phyloP scores from a whole-genome alignment of 2,888 invertebrate genomes.

The Lasioglossum figueresi region DNA sequence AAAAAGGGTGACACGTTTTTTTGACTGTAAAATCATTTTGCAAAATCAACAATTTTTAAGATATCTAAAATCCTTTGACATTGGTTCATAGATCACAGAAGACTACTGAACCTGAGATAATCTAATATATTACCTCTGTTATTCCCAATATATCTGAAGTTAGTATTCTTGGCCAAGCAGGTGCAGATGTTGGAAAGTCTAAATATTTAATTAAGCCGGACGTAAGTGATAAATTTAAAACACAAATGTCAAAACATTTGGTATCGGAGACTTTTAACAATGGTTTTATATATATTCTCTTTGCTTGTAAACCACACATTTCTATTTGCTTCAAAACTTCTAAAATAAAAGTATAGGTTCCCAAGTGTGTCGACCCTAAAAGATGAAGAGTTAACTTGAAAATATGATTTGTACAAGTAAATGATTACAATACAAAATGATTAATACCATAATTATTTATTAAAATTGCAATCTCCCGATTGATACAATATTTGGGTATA shows the following conservation, averaged over 20 bases:
- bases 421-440: neutral
- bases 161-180: conserved; percentile 85
- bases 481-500: conserved; percentile 47
- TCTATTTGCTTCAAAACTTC: conserved; percentile 78
- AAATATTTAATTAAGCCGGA: conserved; percentile 85
- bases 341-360: conserved; percentile 74
- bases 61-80: too few relatives aligned
- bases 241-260: conserved; percentile 80
- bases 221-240: conserved; percentile 85
- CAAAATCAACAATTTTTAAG: too few relatives aligned
- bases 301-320: conserved; percentile 66
- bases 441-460: conserved; percentile 90
- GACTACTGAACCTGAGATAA: too few relatives aligned
- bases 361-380: conserved; percentile 85
- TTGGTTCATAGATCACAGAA: too few relatives aligned
- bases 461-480: conserved; percentile 86
- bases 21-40: too few relatives aligned
- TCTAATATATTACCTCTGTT: conserved; percentile 38
- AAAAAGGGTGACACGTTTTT: too few relatives aligned
- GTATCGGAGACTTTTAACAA: neutral
- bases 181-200: conserved; percentile 85
- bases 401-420: neutral
- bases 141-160: conserved; percentile 32
- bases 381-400: conserved; percentile 59
- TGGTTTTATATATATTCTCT: conserved; percentile 78